Conservation (phyloP, 1,140 invertebrate genomes). For the Lysiphlebus fabarum region DNA sequence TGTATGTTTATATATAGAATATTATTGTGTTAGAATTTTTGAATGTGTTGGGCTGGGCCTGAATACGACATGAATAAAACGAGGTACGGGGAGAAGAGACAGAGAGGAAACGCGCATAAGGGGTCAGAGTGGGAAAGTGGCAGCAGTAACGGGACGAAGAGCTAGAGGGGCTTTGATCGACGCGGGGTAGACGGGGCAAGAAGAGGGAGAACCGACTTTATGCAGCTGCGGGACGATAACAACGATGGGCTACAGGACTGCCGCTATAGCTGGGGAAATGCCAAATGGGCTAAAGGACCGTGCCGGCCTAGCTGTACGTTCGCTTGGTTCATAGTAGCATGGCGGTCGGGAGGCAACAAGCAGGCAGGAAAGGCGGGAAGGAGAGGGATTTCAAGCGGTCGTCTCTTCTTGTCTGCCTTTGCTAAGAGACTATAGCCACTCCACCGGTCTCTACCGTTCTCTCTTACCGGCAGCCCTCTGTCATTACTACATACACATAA, state of each 20-base stretch:
- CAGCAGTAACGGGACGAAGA: slow-evolving; percentile 4
- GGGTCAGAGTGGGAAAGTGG: slow-evolving; percentile 27
- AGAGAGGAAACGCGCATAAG: slow-evolving; percentile 34
- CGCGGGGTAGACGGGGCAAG: slow-evolving; percentile 7
- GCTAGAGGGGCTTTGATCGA: background rate
- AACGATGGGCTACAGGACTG: slow-evolving; percentile 58
- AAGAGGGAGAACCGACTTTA: slow-evolving; percentile 43
- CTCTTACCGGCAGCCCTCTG: slow-evolving; percentile 31
- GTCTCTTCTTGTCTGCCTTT: slow-evolving; percentile 47
- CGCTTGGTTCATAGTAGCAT: slow-evolving; percentile 43
- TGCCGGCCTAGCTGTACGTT: slow-evolving; percentile 51
- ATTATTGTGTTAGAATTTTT: background rate
- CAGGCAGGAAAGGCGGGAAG: slow-evolving; percentile 37
- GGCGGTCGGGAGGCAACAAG: slow-evolving; percentile 37
- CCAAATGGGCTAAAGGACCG: slow-evolving; percentile 57
- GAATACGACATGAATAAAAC: too few relatives aligned
- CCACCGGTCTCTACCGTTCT: slow-evolving; percentile 33
- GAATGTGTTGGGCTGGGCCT: slow-evolving; percentile 18
- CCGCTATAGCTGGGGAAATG: slow-evolving; percentile 58
- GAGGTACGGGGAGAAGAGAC: slow-evolving; percentile 21
- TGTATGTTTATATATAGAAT: background rate
- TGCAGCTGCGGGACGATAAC: slow-evolving; percentile 60
- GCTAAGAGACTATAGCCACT: slow-evolving; percentile 23
- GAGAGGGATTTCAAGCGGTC: slow-evolving; percentile 45
- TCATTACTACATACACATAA: slow-evolving; percentile 28